phyloP scores from a whole-genome alignment of 2,888 invertebrate species.

The Yponomeuta sedellus region DNA sequence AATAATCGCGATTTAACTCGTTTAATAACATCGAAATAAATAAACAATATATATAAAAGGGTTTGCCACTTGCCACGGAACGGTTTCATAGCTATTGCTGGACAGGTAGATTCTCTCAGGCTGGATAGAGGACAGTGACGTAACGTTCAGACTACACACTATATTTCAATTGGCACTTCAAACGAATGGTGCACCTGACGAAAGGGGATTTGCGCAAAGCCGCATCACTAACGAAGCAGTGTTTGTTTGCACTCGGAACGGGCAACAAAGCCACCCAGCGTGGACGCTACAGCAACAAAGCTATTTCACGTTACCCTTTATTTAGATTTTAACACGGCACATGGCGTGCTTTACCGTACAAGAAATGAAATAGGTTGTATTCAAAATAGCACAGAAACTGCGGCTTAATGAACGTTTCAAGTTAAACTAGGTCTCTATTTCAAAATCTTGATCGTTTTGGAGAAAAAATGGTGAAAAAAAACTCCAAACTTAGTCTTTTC shows the following conservation, averaged over 20 bases:
- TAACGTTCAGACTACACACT: slow-evolving; percentile 8
- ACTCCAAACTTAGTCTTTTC: no score
- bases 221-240: slow-evolving; percentile 49
- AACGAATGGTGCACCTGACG: slow-evolving; percentile 43
- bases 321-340: slow-evolving; percentile 18
- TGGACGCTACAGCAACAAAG: slow-evolving; percentile 15
- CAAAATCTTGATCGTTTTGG: no score
- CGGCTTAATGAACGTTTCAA: no score
- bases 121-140: not conserved
- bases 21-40: no score
- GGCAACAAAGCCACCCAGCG: slow-evolving; percentile 16
- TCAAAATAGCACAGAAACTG: no score
- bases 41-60: no score
- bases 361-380: no score
- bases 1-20: no score
- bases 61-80: no score
- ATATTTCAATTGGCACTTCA: slow-evolving; percentile 30
- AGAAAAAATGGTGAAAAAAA: no score
- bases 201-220: slow-evolving; percentile 47
- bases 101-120: not conserved
- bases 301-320: slow-evolving; percentile 20
- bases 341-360: slow-evolving; percentile 17
- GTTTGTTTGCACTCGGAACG: slow-evolving; percentile 39
- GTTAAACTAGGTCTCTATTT: no score
- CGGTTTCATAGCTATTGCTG: no score